A percentile compares a stretch with the other conserved stretches of the same genome.
phyloP scores from a whole-genome alignment of 2,888 invertebrate species.

The Erebia epiphron region DNA sequence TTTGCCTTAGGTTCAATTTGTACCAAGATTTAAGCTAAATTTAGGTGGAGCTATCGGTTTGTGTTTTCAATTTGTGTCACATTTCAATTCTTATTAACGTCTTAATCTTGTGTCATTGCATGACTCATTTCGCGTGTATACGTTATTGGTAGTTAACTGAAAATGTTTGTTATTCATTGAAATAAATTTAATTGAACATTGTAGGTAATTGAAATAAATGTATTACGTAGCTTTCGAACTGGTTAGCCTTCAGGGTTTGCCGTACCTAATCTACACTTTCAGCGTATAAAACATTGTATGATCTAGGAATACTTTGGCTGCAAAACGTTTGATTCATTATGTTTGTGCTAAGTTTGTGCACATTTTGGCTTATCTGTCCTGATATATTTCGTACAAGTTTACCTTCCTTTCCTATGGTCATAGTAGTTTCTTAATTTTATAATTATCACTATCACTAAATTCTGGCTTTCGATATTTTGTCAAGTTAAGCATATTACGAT shows the following conservation, averaged over 20 bases:
- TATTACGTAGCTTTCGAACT: conserved; percentile 20
- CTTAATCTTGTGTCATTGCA: conserved; percentile 25
- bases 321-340: conserved; percentile 5
- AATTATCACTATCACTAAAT: neutral
- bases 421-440: too few species aligned
- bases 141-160: conserved; percentile 18
- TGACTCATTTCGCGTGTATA: conserved; percentile 18
- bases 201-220: conserved; percentile 20
- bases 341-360: neutral
- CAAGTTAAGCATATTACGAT: neutral
- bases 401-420: neutral
- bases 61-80: conserved; percentile 25
- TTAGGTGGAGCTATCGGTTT: conserved; percentile 32
- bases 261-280: conserved; percentile 23
- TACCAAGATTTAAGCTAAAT: conserved; percentile 42
- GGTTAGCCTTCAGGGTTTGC: conserved; percentile 29
- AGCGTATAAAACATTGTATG: conserved; percentile 23
- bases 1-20: conserved; percentile 55
- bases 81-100: conserved; percentile 22
- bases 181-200: conserved; percentile 25
- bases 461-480: neutral
- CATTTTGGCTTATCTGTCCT: neutral
- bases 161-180: conserved; percentile 24
- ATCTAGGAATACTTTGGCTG: conserved; percentile 16
- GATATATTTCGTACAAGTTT: neutral